Evolutionary conservation across 2,888 invertebrate species (phyloP).

Genomic region (Noctua comes): DNA sequence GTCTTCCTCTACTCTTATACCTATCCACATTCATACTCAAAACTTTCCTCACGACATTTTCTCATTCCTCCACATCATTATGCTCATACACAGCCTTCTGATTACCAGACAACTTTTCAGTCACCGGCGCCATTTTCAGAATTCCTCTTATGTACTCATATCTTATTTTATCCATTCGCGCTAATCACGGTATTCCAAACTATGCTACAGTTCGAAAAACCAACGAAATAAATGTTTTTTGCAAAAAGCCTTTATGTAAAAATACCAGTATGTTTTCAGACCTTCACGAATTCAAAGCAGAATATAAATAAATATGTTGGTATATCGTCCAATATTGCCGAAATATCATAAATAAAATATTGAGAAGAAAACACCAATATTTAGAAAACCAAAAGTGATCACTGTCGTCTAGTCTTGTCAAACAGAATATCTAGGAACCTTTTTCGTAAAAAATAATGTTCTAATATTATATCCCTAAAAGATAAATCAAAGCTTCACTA

Average conservation of each 20-base stretch:
- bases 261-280: background rate
- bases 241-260: background rate
- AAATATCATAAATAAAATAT: conserved; percentile 15
- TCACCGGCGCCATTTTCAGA: too few relatives aligned
- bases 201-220: too few relatives aligned
- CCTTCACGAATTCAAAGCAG: background rate
- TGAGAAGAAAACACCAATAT: conserved; percentile 25
- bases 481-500: conserved; percentile 61
- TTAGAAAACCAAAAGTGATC: conserved; percentile 32
- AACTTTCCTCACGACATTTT: too few relatives aligned
- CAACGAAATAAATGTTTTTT: background rate
- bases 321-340: background rate
- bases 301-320: background rate
- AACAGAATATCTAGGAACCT: conserved; percentile 64
- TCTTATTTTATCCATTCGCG: too few relatives aligned
- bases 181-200: too few relatives aligned
- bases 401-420: conserved; percentile 43
- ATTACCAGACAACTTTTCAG: too few relatives aligned
- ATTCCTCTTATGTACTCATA: too few relatives aligned
- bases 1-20: too few relatives aligned
- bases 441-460: conserved; percentile 66
- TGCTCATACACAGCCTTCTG: too few relatives aligned
- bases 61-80: too few relatives aligned
- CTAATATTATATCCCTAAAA: conserved; percentile 62
- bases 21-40: too few relatives aligned